Percentiles rank a stretch among this genome's conserved stretches.
phyloP scores from a whole-genome alignment of 2,888 invertebrate species.

The Eupithecia tripunctaria region DNA sequence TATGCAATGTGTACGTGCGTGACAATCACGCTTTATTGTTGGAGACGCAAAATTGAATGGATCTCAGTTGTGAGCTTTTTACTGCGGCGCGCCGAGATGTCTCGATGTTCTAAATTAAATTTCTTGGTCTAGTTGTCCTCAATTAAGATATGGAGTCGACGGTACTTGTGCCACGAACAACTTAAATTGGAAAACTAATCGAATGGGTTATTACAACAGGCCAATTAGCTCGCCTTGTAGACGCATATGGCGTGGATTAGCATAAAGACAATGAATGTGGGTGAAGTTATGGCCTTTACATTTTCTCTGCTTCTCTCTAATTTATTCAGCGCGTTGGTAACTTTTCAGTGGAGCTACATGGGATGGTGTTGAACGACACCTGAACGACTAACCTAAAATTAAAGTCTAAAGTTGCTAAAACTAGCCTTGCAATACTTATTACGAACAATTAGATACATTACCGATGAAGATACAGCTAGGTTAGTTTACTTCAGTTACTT shows the following conservation, averaged over 20 bases:
- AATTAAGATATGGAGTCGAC: slow-evolving; percentile 23
- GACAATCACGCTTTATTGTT: slow-evolving; percentile 80
- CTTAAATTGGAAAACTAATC: slow-evolving; percentile 13
- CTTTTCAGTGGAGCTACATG: neutral
- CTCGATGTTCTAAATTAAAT: slow-evolving; percentile 40
- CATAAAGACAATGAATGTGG: slow-evolving; percentile 6
- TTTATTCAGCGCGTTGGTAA: neutral
- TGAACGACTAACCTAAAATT: neutral
- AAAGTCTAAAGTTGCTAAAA: neutral
- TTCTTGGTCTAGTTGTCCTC: slow-evolving; percentile 34
- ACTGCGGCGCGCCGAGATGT: slow-evolving; percentile 41
- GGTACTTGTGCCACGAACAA: neutral
- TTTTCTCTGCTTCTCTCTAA: neutral
- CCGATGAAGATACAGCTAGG: too few relatives aligned
- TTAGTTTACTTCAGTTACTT: too few relatives aligned
- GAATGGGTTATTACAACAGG: slow-evolving; percentile 2
- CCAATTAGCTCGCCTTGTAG: neutral
- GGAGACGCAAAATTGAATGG: slow-evolving; percentile 75
- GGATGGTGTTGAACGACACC: neutral
- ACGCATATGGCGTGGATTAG: neutral
- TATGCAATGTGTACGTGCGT: slow-evolving; percentile 81
- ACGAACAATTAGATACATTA: too few relatives aligned
- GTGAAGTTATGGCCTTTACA: neutral
- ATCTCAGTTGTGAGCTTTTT: slow-evolving; percentile 55
- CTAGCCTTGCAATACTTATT: neutral